Evolutionary conservation across 2,113 vertebrate genomes (phyloP), one percentile per base, ranked within the genome.

Genomic region (Phaethornis superciliosus): DNA sequence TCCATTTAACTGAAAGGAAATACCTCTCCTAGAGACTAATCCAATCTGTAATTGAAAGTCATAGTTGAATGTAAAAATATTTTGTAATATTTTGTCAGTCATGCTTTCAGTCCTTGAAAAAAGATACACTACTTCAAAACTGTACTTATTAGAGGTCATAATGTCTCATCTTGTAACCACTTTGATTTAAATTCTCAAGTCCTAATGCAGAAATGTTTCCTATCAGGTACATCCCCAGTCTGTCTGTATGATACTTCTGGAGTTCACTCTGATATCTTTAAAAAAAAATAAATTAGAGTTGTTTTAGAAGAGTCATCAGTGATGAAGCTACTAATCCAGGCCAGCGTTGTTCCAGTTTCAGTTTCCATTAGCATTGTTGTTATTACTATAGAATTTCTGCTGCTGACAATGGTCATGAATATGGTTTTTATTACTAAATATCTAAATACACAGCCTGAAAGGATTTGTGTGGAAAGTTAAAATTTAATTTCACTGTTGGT

Each of bases 391-490:
- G 70, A 88, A 89, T 74, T 93, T 85, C 37, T 69, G 46, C 71
- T 92, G 68, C 69, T 96, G 69, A 94, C 77, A 95, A 16, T 83
- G 85, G 79, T 81, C 62, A 60, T n/a, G 72, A 89, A 63, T 85
- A 42, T 94, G 94, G 81, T 80, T 96, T 97, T 92, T 86, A 94
- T 96, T 96, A 89, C 76, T 82, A 71, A 89, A 77, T 70, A 32
- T 74, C 88, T 96, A 93, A 94, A 92, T 92, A 85, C 9, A 59
- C 85, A 94, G 88, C 68, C 86, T 94, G 76, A 91, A 96, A 92
- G 62, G 71, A 89, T 95, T 94, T 88, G 83, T 78, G 60, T 86
- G 49, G 80, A 85, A 94, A 97, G 89, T 94, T 95, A 58, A 72
- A 91, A 74, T 94, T 83, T 89, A 67, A 89, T 95, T 96, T 96